Evolutionary conservation across 2,797 vertebrate genomes (phyloP).

Genomic region (Alauda arvensis): DNA sequence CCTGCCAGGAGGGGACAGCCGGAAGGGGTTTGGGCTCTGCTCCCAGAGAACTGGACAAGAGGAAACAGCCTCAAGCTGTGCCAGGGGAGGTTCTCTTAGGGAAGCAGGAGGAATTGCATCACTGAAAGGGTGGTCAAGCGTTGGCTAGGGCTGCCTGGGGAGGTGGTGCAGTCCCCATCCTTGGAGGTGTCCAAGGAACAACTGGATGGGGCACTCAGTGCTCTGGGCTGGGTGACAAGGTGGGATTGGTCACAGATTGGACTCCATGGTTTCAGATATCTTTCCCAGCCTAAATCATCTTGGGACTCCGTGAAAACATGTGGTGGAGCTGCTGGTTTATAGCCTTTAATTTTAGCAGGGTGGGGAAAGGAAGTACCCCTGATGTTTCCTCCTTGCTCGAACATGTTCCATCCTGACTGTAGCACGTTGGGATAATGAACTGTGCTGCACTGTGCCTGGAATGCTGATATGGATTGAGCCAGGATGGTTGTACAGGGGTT

Average conservation of each 20-base stretch:
- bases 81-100: neutral
- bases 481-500: neutral
- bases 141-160: neutral
- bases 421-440: fast-evolving
- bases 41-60: neutral
- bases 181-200: neutral
- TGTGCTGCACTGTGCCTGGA: neutral
- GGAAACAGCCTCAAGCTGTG: neutral
- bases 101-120: neutral
- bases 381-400: neutral
- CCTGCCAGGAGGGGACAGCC: neutral
- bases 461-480: neutral
- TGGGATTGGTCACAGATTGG: neutral
- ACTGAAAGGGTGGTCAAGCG: too few species aligned
- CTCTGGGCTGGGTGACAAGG: neutral
- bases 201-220: neutral
- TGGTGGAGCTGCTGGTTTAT: neutral
- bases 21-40: neutral
- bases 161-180: neutral
- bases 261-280: fast-evolving
- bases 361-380: neutral
- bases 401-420: fast-evolving
- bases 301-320: neutral
- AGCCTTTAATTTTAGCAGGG: neutral
- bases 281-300: neutral